Percentiles rank a stretch among this genome's conserved stretches.
Conservation (phyloP, 2,113 vertebrate species). For the Dissostichus mawsoni region DNA sequence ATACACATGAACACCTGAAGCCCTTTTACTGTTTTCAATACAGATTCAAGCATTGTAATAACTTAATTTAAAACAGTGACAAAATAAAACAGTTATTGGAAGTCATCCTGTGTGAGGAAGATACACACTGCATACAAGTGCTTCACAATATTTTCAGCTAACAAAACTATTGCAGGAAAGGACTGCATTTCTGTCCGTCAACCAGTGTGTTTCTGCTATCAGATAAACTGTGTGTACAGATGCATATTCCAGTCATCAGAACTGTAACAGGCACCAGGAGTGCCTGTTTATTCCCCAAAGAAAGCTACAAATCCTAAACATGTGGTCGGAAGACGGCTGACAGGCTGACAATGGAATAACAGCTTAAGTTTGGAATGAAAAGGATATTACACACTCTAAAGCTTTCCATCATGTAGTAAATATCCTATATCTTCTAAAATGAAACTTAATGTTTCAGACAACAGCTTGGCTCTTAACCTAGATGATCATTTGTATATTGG, state of each 20-base stretch:
- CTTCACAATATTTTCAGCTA: slow-evolving; percentile 15
- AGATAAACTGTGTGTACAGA: background rate
- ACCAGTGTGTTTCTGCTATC: background rate
- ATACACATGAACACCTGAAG: slow-evolving; percentile 52
- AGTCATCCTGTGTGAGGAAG: slow-evolving; percentile 10
- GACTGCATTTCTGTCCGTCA: background rate
- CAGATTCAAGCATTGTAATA: slow-evolving; percentile 43
- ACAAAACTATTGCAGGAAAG: slow-evolving; percentile 9
- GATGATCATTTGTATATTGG: background rate
- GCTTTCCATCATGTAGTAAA: background rate
- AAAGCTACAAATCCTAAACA: background rate
- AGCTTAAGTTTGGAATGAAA: background rate
- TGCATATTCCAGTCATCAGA: background rate
- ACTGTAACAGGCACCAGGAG: slow-evolving; percentile 1
- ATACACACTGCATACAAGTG: background rate
- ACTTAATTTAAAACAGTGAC: slow-evolving; percentile 52
- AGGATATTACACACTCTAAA: background rate
- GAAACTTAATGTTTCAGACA: background rate
- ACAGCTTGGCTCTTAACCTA: background rate
- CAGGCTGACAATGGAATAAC: background rate
- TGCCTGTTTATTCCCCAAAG: background rate
- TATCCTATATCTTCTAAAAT: background rate
- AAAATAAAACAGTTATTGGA: slow-evolving; percentile 14
- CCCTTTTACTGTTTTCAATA: slow-evolving; percentile 52
- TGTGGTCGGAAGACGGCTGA: background rate